phyloP scores from a whole-genome alignment of 53 echinoderm and acorn worm genomes.

The Glandiceps talaboti region DNA sequence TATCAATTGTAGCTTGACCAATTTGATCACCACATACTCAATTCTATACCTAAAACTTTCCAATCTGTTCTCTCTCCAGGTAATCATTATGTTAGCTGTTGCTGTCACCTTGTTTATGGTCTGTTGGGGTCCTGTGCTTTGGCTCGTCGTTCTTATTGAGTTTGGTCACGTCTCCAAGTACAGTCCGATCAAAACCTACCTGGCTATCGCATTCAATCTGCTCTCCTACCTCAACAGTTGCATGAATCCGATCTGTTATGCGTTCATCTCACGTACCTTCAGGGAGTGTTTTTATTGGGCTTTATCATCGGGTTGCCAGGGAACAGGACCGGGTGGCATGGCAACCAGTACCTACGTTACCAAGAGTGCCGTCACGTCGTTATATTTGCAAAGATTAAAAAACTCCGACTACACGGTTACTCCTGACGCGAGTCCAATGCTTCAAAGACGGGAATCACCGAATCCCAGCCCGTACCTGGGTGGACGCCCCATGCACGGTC shows the following conservation, averaged over 20 bases:
- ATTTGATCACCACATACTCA: too few relatives aligned
- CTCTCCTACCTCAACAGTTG: slow-evolving; percentile 74
- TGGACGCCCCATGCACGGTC: too few relatives aligned
- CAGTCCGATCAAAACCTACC: background rate
- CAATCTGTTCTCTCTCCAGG: background rate
- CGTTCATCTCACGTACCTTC: slow-evolving; percentile 82
- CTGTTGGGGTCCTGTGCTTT: slow-evolving; percentile 70
- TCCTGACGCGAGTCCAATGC: background rate
- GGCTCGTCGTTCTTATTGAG: slow-evolving; percentile 26
- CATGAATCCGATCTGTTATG: slow-evolving; percentile 75
- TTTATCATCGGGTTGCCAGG: background rate
- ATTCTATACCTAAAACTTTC: too few relatives aligned
- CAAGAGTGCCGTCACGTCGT: background rate
- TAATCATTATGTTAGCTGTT: slow-evolving; percentile 55
- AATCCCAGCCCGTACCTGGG: too few relatives aligned
- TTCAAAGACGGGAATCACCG: too few relatives aligned
- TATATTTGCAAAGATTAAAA: background rate
- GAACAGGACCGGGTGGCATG: background rate
- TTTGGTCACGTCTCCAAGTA: slow-evolving; percentile 12
- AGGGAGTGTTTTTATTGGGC: slow-evolving; percentile 45
- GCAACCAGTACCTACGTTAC: background rate
- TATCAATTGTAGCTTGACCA: too few relatives aligned
- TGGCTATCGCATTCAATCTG: slow-evolving; percentile 23
- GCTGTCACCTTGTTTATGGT: slow-evolving; percentile 66
- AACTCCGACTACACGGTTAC: background rate